A percentile compares a stretch with the other conserved stretches of the same genome.
These are phyloP conservation scores for Salpingus planirostris DNA, from an alignment of 2,888 invertebrate genomes.

Conservation along the genomic window DNA sequence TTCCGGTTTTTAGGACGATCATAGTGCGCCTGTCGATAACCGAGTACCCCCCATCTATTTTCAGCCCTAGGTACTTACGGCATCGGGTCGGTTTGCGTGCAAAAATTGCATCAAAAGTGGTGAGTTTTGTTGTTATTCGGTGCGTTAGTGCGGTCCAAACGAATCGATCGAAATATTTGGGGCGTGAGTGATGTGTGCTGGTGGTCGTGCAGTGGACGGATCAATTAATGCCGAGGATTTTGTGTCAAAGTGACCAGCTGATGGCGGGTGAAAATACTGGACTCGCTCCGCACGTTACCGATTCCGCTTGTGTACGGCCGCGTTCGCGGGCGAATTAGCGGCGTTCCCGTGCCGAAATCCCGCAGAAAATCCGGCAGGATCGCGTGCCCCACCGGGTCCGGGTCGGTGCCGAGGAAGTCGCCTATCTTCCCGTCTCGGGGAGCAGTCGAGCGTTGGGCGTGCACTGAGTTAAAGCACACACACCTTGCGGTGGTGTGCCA, in stretches of 20 bases:
- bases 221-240: conserved; percentile 49
- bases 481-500: conserved; percentile 35
- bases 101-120: conserved; percentile 46
- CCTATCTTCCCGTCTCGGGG: conserved; percentile 5
- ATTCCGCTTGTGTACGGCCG: too few relatives aligned
- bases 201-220: conserved; percentile 42
- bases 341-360: too few relatives aligned
- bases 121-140: too few relatives aligned
- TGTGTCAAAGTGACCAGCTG: conserved; percentile 42
- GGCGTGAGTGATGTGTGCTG: conserved; percentile 46
- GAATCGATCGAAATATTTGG: too few relatives aligned
- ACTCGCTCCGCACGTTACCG: conserved; percentile 16
- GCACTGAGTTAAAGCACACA: conserved; percentile 34
- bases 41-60: conserved; percentile 59
- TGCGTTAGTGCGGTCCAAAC: too few relatives aligned
- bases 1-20: too few relatives aligned
- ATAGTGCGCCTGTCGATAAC: conserved; percentile 30
- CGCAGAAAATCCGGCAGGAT: too few relatives aligned
- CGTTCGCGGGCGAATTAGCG: too few relatives aligned
- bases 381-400: not conserved
- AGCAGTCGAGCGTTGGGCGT: conserved; percentile 33
- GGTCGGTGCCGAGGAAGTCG: not conserved
- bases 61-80: conserved; percentile 65
- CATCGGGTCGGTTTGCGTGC: conserved; percentile 52
- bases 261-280: conserved; percentile 44